Evolutionary conservation across 1,140 invertebrate genomes (phyloP), one percentile per base, ranked within the genome.

Genomic region (Drosophila murphyi): DNA sequence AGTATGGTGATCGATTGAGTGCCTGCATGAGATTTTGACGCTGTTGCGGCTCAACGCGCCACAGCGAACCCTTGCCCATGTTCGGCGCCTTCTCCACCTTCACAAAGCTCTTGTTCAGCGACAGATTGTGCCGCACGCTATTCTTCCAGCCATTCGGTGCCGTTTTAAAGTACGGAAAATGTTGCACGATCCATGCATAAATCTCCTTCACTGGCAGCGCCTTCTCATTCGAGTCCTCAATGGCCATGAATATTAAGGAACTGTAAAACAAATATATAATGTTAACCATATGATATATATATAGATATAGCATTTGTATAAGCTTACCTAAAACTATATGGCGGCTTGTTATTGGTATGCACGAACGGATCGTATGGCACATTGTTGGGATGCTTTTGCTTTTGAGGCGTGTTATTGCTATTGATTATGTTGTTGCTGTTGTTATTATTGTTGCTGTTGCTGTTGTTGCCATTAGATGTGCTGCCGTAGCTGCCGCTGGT

Each of bases 91-190:
- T 98, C 92, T 98, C 97, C 50, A 99, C 97, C 94, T 99, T 99
- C 74, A 98, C 96, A 93, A 99, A 99, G 93, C 98, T 99, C 93
- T 99, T 99, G 92, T 99, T 99, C 50, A 99, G 93, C 31, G 98
- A 98, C 43, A 99, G 93, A 93, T 99, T 99, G 93, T 99, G 98
- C 74, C 98, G 94, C 2, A 99, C 98, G 60, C 97, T 98, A 93
- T 99, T 99, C 94, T 99, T 99, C 98, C 98, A 99, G 20, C 98
- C 98, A 82, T 97, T 98, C 1, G 98, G 98, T 2, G 98, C 98
- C 81, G 97, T 97, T 88, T 97, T 96, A 93, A 99, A 99, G 93
- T 99, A 99, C 0, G 98, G 98, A 93, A 99, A 99, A 92, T 99
- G 98, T 77, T 97, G 96, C 76, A 98, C 94, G 72, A 99, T 99